Base-by-base conservation (phyloP, 2,797 vertebrate genomes). In the Rhinichthys osculus region DNA sequence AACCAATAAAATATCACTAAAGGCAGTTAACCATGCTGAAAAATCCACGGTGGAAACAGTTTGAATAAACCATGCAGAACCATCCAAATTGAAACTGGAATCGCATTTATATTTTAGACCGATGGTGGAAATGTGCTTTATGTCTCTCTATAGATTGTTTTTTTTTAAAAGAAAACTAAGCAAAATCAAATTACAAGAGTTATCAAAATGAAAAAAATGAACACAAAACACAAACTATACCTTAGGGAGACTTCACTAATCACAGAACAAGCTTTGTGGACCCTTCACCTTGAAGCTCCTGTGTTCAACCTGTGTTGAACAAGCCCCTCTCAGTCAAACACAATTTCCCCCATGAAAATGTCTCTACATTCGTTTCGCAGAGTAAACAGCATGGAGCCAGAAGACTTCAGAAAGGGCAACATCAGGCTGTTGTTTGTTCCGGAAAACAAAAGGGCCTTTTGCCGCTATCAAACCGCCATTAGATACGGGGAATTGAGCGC, bases 401-500 rank as follows among this genome's bases (percentile, higher is more conserved):
- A 82, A 92, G 92, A 91, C 87, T 83, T 92, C 91, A 90, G 92
- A 87, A 88, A 89, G 91, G 87, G 89, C 78, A 88, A 88, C 87
- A 78, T 86, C 89, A 62, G 90, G 70, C 83, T 88, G 88, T 91
- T 90, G 92, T 94, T 94, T 95, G 93, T 94, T 94, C 91, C 91
- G 59, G 78, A 89, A 95, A 95, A 96, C 94, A 95, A 95, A 96
- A 94, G 92, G 85, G 92, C 90, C 77, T 90, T 85, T 86, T 90
- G 90, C 90, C 81, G 90, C 94, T 95, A 96, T 96, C 95, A 96
- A 95, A 94, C 95, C 91, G 90, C 93, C 94, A 94, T 96, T 96
- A 94, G 95, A 95, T 95, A 93, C 89, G 92, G 93, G 92, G 93
- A 95, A 95, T 95, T 94, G 94, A 94, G 93, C 90, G 92, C 91